Conservation (phyloP, 2,888 invertebrate genomes). For the Baronia brevicornis region DNA sequence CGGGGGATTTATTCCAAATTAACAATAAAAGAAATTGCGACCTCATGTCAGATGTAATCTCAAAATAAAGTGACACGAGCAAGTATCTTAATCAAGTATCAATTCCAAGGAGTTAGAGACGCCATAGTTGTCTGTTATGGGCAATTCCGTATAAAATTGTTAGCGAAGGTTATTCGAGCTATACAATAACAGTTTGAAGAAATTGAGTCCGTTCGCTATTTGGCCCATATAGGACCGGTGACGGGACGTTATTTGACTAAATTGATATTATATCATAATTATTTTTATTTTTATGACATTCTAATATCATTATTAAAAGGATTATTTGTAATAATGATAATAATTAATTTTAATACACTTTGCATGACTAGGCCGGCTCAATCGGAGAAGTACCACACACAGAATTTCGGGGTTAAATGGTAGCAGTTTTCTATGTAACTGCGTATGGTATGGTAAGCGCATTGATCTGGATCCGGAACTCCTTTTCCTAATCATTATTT, state of each 20-base stretch:
- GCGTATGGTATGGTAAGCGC: no score
- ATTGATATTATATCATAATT: no score
- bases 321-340: no score
- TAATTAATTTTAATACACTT: no score
- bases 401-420: no score
- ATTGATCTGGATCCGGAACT: no score
- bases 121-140: constrained; percentile 58
- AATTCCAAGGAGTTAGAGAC: constrained; percentile 59
- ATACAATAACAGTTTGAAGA: constrained; percentile 67
- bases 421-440: no score
- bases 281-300: no score
- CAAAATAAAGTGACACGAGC: constrained; percentile 66
- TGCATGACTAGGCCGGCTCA: no score
- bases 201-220: constrained; percentile 65
- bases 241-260: constrained; percentile 28
- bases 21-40: constrained; percentile 58
- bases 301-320: no score
- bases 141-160: constrained; percentile 57
- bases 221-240: constrained; percentile 43
- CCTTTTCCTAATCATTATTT: no score
- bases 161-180: constrained; percentile 41
- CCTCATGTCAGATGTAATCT: constrained; percentile 63
- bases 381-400: no score
- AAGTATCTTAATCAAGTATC: constrained; percentile 68
- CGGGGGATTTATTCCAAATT: constrained; percentile 36